Conservation (phyloP, 1,140 invertebrate species). For the Cydia amplana region DNA sequence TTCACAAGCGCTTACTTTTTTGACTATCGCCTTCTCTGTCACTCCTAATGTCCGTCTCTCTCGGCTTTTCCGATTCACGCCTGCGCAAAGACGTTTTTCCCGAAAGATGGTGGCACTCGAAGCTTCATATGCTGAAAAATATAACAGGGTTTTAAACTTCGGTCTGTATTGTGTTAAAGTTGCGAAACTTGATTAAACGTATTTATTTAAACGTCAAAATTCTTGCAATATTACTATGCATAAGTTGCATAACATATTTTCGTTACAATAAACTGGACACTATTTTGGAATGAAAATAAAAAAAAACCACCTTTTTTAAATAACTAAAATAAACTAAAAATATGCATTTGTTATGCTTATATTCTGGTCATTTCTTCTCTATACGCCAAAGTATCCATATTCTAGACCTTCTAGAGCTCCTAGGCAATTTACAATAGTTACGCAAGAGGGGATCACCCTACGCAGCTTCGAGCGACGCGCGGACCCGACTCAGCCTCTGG, state of each 20-base stretch:
- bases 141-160: constrained; percentile 27
- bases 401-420: background rate
- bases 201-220: background rate
- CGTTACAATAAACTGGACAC: no score
- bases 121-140: constrained; percentile 59
- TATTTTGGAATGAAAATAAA: background rate
- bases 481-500: constrained; percentile 64
- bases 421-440: constrained; percentile 48
- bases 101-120: constrained; percentile 64
- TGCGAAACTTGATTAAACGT: background rate
- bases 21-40: constrained; percentile 50
- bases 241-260: no score
- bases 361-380: background rate
- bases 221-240: no score
- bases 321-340: no score
- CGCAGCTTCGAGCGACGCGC: constrained; percentile 59
- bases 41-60: constrained; percentile 43
- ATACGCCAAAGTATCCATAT: background rate
- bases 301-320: no score
- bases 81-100: constrained; percentile 63
- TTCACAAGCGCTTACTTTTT: constrained; percentile 62
- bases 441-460: constrained; percentile 70
- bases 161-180: background rate
- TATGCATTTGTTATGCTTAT: no score
- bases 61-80: constrained; percentile 62